Evolutionary conservation across 2,888 invertebrate species (phyloP).

Genomic region (Rhimphoctona megacephalus): DNA sequence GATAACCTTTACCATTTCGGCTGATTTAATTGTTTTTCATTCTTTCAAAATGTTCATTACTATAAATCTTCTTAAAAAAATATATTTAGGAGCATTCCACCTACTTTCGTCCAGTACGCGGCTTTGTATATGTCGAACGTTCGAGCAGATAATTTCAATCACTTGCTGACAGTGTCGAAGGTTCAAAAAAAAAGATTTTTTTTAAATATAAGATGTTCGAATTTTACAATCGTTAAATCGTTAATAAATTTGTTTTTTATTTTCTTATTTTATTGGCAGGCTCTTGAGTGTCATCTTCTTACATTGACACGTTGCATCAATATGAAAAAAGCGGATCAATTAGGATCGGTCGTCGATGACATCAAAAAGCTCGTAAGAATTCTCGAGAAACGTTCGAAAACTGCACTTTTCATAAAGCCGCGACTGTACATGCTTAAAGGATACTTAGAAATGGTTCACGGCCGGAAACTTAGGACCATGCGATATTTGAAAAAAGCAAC

Average conservation of each 20-base stretch:
- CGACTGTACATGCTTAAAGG: constrained; percentile 71
- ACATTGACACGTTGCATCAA: constrained; percentile 73
- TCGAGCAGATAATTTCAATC: constrained; percentile 55
- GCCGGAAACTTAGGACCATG: constrained; percentile 37
- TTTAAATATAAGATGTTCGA: neutral
- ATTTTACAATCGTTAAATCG: neutral
- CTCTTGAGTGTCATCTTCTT: constrained; percentile 74
- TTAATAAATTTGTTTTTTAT: neutral
- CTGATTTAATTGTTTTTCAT: too few relatives aligned
- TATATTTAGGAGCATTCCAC: constrained; percentile 65
- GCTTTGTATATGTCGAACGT: constrained; percentile 44
- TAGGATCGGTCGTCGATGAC: constrained; percentile 61
- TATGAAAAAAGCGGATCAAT: constrained; percentile 69
- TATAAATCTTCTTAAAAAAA: neutral
- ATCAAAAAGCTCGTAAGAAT: constrained; percentile 58
- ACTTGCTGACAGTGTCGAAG: constrained; percentile 69
- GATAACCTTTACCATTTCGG: neutral
- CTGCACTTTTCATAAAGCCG: constrained; percentile 71
- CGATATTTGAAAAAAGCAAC: constrained; percentile 66
- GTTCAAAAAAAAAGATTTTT: constrained; percentile 47
- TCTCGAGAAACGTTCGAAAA: constrained; percentile 40
- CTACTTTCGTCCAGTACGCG: constrained; percentile 4
- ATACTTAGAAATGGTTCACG: constrained; percentile 70
- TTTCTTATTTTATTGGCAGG: constrained; percentile 64
- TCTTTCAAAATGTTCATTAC: neutral